phyloP scores from a whole-genome alignment of 2,797 vertebrate species.

The Urocyon cinereoargenteus region DNA sequence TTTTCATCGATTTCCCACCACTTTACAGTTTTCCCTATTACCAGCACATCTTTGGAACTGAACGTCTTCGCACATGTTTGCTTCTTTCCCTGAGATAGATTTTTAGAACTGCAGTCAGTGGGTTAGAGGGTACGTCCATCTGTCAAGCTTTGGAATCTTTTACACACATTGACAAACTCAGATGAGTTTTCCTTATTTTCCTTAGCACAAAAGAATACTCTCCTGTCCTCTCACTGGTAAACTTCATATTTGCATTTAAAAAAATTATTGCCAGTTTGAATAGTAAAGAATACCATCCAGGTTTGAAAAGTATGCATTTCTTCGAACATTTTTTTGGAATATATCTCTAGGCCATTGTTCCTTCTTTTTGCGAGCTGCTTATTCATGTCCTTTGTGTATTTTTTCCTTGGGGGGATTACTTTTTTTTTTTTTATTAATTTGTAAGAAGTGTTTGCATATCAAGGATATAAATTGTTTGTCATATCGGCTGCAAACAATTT shows the following conservation, averaged over 20 bases:
- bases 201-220: background rate
- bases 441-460: constrained; percentile 7
- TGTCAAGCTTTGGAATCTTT: constrained; percentile 8
- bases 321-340: background rate
- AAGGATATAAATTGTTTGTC: constrained; percentile 36
- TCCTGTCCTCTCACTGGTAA: background rate
- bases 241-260: background rate
- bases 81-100: background rate
- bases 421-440: constrained; percentile 46
- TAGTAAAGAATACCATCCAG: background rate
- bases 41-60: background rate
- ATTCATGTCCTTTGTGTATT: background rate
- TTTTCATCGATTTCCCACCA: background rate
- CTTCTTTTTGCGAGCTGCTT: constrained; percentile 11
- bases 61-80: background rate
- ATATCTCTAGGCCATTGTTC: background rate
- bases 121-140: background rate
- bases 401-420: constrained; percentile 6
- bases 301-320: constrained; percentile 21
- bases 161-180: background rate
- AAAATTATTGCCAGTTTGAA: background rate
- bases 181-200: constrained; percentile 25
- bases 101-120: background rate
- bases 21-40: background rate
- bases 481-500: background rate